Conservation (phyloP, 2,113 vertebrate species). For the Grantiella picta region DNA sequence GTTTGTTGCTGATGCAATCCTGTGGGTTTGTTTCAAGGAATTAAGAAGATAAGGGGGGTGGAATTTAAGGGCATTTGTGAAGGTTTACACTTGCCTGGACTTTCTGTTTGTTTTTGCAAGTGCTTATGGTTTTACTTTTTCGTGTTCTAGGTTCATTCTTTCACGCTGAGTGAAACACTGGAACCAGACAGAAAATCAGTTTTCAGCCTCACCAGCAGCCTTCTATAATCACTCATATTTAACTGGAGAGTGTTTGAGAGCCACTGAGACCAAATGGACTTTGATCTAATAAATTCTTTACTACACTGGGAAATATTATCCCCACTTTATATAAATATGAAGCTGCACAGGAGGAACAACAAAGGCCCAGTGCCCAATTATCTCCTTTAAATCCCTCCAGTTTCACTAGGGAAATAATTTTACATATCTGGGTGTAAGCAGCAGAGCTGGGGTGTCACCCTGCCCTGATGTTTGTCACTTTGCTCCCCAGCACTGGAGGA, state of each 20-base stretch:
- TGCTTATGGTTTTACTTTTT: not conserved
- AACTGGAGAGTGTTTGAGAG: not conserved
- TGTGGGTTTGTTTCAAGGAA: constrained; percentile 17
- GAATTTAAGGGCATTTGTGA: not conserved
- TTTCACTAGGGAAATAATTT: not conserved
- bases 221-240: not conserved
- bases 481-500: not conserved
- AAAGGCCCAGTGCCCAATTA: not conserved
- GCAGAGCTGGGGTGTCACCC: not conserved
- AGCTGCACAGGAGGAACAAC: not conserved
- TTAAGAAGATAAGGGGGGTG: rapidly evolving
- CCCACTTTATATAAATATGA: not conserved
- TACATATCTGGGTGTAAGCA: rapidly evolving
- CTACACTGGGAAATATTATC: not conserved
- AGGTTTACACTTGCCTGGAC: not conserved
- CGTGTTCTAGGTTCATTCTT: not conserved
- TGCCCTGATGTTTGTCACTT: not conserved
- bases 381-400: not conserved
- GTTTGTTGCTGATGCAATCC: not conserved
- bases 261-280: not conserved
- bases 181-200: not conserved
- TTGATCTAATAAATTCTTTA: not conserved
- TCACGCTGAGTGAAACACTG: not conserved
- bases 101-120: not conserved
- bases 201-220: not conserved